Base-by-base conservation (phyloP, 2,113 vertebrate genomes). In the Halichoeres trimaculatus region DNA sequence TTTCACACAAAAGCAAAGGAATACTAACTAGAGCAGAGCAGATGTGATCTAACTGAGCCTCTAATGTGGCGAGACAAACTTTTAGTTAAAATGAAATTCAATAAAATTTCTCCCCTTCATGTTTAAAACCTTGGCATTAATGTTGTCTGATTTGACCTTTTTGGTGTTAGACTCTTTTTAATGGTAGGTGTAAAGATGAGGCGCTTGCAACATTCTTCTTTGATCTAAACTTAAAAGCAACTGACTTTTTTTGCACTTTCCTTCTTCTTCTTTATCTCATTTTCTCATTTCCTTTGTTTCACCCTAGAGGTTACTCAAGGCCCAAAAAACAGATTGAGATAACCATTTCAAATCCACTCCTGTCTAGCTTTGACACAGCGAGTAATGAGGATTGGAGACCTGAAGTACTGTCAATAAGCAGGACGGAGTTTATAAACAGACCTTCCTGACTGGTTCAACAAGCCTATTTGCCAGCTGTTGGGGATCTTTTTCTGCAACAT, bases 211-310 rank as follows among this genome's bases (percentile, higher is more conserved):
- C 53, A 50, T 40, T 61, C 7, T 10, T 56, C 68, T 84, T 81
- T 89, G 80, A 89, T 85, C 76, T 51, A 6, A n/a, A 48, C 80
- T 82, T 80, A 55, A 81, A 74, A 85, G 79, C 38, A 40, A 50
- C 20, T 0, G 19, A 23, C 26, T 48, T 22, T 50, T 38, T 50
- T 45, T 20, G 12, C 26, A 19, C 10, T 43, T 4, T 22, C 30
- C 14, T 45, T 56, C 6, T n/a, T 19, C 19, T 47, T 22, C 20
- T 36, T 35, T 50, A 26, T 41, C 12, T 43, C 58, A 57, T 34
- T 61, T 24, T 45, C 2, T 40, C n/a, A 34, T 55, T 55, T 40
- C 23, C 70, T 63, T 68, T 71, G 40, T 71, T 80, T 76, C n/a
- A 23, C 69, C 40, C 54, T 51, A 51, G 24, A 40, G 47, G 23